Evolutionary conservation across 2,888 invertebrate species (phyloP), one percentile per base, ranked within the genome.

Genomic region (Hirtodrosophila histrioides): DNA sequence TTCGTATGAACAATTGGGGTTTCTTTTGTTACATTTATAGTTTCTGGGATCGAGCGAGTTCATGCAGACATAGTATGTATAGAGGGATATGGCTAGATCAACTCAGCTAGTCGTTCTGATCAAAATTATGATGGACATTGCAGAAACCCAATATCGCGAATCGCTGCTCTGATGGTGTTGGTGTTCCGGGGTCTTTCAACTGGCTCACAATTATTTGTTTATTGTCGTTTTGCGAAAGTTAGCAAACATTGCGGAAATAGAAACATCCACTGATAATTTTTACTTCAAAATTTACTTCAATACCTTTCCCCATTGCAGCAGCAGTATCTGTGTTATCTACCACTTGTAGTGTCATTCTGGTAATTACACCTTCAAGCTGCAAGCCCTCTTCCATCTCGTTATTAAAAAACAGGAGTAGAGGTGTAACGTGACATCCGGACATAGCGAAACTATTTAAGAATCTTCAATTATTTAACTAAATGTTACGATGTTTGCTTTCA

Each of bases 191-290:
- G 54, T 64, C 56, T 63, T 60, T 60, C 50, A 37, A 40, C 24
- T 8, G 61, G 33, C 50, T 50, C 41, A 35, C 11, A 60, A 45
- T 54, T 40, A 41, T 44, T 46, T 61, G 37, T 45, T 53, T 53
- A 61, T 61, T 61, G 58, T 60, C 57, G 50, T 51, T 65, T 40
- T 46, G 62, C 44, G 43, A 65, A 56, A 56, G 56, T 17, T 56
- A 35, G 10, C 33, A 9, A 49, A 53, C 23, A 45, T 57, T 55
- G 55, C 53, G 36, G 11, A 58, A 29, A 50, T 29, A 49, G 45
- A 49, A 70, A 54, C 68, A 87, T 68, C 76, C 87, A 84, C 83
- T 84, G 83, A 87, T 84, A 87, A 82, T 78, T 87, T 84, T 74
- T 85, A 78, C 73, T 73, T 66, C 41, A 27, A 64, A 74, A 67